These are phyloP conservation scores for Tolmerus cingulatus DNA, from an alignment of 2,888 invertebrate genomes.

Conservation along the genomic window DNA sequence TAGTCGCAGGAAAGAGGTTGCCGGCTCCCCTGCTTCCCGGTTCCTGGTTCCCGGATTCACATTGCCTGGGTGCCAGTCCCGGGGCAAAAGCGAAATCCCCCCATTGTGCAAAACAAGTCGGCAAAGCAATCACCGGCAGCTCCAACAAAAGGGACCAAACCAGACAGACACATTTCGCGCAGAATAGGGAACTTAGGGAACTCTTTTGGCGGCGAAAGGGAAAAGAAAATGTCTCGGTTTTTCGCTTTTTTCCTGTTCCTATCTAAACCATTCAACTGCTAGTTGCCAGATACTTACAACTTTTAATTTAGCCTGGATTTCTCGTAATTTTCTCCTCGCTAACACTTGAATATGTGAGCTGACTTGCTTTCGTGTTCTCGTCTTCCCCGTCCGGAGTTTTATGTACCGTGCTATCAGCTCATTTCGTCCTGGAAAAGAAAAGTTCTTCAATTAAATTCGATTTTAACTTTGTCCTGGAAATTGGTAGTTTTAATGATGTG, in stretches of 20 bases:
- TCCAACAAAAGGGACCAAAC: neutral
- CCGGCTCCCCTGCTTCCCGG: neutral
- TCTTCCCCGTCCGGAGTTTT: constrained; percentile 98
- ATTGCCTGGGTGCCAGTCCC: neutral
- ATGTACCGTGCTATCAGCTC: constrained; percentile 99
- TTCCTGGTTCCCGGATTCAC: neutral
- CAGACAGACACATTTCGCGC: neutral
- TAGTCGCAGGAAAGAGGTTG: neutral
- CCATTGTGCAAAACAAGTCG: constrained; percentile 4
- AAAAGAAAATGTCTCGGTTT: constrained; percentile 31
- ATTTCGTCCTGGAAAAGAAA: constrained; percentile 82
- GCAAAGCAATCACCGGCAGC: neutral
- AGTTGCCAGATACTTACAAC: constrained; percentile 74
- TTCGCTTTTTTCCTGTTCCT: neutral
- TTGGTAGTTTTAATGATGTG: neutral
- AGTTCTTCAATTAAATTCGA: constrained; percentile 41
- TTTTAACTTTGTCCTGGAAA: constrained; percentile 15
- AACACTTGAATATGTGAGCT: constrained; percentile 99
- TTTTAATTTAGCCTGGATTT: constrained; percentile 98
- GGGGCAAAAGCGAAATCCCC: neutral
- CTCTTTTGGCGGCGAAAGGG: constrained; percentile 22
- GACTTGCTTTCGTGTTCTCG: constrained; percentile 99
- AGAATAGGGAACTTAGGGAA: neutral
- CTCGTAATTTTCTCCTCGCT: constrained; percentile 96
- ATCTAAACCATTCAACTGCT: neutral